A percentile compares a stretch with the other conserved stretches of the same genome.
Conservation (phyloP, 2,113 vertebrate species). For the Formicarius rufipectus region DNA sequence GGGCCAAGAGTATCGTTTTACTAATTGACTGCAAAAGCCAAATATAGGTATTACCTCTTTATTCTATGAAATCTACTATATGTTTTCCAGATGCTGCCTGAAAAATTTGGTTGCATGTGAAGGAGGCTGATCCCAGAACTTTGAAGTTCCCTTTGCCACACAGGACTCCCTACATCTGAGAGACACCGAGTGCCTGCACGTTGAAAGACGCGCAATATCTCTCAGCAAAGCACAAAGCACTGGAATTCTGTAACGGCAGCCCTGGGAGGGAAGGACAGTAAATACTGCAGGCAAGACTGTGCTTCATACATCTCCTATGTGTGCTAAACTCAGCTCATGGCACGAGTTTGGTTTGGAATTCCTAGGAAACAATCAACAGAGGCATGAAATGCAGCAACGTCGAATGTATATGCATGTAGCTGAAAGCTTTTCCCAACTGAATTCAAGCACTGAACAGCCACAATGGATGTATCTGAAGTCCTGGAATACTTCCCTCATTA, state of each 20-base stretch:
- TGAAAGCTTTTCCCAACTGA: neutral
- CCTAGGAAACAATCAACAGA: neutral
- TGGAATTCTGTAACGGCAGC: rapidly evolving
- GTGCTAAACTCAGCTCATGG: neutral
- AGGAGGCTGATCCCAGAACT: neutral
- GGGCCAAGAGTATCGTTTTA: neutral
- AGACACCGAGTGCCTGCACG: rapidly evolving
- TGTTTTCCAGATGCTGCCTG: slow-evolving; percentile 19
- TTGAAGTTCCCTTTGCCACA: neutral
- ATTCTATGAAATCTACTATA: neutral
- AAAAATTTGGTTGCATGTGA: neutral
- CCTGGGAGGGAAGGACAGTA: neutral
- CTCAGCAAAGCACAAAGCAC: neutral
- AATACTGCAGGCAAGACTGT: neutral
- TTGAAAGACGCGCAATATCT: neutral
- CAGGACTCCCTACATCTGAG: neutral
- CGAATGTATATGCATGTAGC: rapidly evolving
- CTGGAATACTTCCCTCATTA: neutral
- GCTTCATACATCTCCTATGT: neutral
- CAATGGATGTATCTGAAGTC: neutral
- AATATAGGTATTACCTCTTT: slow-evolving; percentile 1
- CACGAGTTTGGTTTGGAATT: neutral
- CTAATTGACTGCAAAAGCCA: neutral
- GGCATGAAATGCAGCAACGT: neutral
- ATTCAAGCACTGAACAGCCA: neutral